Percentiles rank a stretch among this genome's conserved stretches.
These are phyloP conservation scores for Limosa lapponica DNA, from an alignment of 2,797 vertebrate genomes.

Conservation along the genomic window DNA sequence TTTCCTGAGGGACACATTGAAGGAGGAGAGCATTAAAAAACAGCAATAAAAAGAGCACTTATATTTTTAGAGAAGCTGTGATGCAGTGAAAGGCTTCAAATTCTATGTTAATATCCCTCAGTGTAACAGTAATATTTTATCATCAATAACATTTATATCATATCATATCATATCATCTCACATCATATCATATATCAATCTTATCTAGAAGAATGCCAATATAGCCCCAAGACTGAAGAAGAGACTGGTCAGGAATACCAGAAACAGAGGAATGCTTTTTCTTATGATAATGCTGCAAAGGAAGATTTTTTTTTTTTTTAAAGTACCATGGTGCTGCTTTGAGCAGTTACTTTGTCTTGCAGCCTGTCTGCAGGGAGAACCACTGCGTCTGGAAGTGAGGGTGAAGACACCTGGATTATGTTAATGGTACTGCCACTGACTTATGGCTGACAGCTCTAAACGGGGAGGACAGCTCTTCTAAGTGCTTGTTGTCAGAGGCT, in stretches of 20 bases:
- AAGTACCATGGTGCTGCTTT: background rate
- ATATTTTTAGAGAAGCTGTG: background rate
- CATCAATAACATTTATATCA: background rate
- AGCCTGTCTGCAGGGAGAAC: background rate
- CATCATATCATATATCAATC: no score
- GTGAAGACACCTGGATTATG: background rate
- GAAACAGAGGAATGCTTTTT: background rate
- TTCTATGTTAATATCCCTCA: background rate
- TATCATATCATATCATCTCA: background rate
- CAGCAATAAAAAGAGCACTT: background rate
- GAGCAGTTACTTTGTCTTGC: background rate
- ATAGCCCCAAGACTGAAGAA: background rate
- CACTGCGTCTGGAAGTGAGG: background rate
- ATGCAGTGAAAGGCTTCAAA: background rate
- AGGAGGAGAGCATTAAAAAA: background rate
- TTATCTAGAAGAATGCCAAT: background rate
- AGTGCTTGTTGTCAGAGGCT: background rate
- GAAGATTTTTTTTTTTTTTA: background rate
- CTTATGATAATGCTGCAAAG: background rate
- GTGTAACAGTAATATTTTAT: background rate
- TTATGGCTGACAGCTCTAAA: background rate
- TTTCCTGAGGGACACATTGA: background rate
- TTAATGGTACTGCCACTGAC: background rate
- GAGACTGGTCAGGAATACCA: background rate
- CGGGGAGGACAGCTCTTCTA: background rate